Percentiles rank a stretch among this genome's conserved stretches.
phyloP scores from a whole-genome alignment of 2,113 vertebrate species.

The Hassar affinis region DNA sequence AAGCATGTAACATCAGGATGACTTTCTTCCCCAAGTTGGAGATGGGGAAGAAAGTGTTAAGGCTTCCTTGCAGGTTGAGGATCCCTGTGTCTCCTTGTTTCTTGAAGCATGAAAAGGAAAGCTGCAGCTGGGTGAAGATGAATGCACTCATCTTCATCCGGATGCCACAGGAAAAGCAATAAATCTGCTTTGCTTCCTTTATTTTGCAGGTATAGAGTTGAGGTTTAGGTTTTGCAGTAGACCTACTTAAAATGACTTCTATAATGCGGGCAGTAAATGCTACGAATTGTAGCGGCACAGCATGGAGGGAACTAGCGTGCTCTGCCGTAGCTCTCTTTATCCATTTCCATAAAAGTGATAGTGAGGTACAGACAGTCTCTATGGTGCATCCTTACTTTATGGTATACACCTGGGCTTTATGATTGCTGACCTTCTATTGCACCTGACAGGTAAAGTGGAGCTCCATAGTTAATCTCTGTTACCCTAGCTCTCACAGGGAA shows the following conservation, averaged over 20 bases:
- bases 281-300: neutral
- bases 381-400: neutral
- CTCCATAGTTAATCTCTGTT: slow-evolving; percentile 27
- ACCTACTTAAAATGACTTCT: neutral
- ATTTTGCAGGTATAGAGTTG: neutral
- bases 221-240: neutral
- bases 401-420: neutral
- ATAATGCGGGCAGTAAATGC: slow-evolving; percentile 11
- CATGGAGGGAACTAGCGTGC: neutral
- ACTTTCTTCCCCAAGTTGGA: slow-evolving; percentile 36
- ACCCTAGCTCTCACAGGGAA: slow-evolving; percentile 18
- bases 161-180: slow-evolving; percentile 10
- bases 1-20: neutral
- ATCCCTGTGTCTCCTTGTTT: slow-evolving; percentile 42
- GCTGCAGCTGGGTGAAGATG: slow-evolving; percentile 47
- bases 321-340: neutral
- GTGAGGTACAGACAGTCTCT: neutral
- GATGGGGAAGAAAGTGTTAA: slow-evolving; percentile 26
- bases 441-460: slow-evolving; percentile 28
- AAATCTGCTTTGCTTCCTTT: neutral
- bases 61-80: slow-evolving; percentile 30
- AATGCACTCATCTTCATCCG: slow-evolving; percentile 57
- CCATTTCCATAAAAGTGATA: neutral
- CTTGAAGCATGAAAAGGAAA: slow-evolving; percentile 14
- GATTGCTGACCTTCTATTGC: slow-evolving; percentile 20